phyloP scores from a whole-genome alignment of 2,888 invertebrate genomes.

The Lagria hirta region DNA sequence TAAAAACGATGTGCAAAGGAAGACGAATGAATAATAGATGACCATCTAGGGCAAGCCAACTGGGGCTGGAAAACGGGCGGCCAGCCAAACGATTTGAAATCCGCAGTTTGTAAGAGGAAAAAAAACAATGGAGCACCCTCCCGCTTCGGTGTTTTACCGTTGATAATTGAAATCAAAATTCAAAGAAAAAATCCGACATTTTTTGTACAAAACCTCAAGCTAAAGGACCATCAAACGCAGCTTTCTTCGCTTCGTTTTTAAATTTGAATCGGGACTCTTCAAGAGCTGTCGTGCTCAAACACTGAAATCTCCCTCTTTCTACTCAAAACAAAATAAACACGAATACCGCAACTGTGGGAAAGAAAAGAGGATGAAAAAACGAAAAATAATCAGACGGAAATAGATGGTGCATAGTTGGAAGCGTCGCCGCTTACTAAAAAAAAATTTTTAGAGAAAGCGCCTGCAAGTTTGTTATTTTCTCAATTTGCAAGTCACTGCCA shows the following conservation, averaged over 20 bases:
- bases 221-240: slow-evolving; percentile 17
- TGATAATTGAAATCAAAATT: slow-evolving; percentile 17
- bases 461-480: no score
- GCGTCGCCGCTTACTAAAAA: no score
- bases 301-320: slow-evolving; percentile 12
- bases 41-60: slow-evolving; percentile 16
- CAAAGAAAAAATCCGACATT: slow-evolving; percentile 16
- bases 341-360: slow-evolving; percentile 3
- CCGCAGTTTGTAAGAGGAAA: slow-evolving; percentile 25
- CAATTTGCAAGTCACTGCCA: no score
- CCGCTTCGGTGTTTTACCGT: no score
- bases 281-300: slow-evolving; percentile 13
- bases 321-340: slow-evolving; percentile 14
- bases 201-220: slow-evolving; percentile 7
- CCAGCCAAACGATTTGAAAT: slow-evolving; percentile 18
- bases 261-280: slow-evolving; percentile 17
- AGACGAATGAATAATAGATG: slow-evolving; percentile 27
- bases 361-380: no score
- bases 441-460: no score
- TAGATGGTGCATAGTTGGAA: no score
- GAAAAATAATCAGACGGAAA: no score
- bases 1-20: slow-evolving; percentile 21
- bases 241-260: slow-evolving; percentile 13
- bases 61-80: slow-evolving; percentile 21
- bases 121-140: slow-evolving; percentile 14